phyloP scores from a whole-genome alignment of 1,140 invertebrate genomes.

The Drosophila mauritiana region DNA sequence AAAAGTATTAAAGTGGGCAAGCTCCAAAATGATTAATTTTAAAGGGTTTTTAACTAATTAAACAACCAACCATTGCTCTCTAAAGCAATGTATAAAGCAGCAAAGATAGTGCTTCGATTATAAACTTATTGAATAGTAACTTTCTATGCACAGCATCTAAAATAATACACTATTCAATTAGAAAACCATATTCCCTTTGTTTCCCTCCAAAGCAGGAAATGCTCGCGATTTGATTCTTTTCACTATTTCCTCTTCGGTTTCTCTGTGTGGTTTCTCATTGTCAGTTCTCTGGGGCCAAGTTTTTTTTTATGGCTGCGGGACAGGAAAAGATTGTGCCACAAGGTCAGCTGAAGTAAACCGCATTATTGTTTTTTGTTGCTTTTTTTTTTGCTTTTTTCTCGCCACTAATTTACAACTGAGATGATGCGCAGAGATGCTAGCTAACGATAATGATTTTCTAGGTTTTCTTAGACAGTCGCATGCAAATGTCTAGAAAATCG shows the following conservation, averaged over 20 bases:
- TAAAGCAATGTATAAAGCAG: too few relatives aligned
- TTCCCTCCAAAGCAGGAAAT: constrained; percentile 49
- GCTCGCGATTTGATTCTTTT: constrained; percentile 44
- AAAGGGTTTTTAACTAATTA: not conserved
- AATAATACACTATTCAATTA: not conserved
- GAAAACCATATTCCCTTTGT: not conserved
- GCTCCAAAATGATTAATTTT: too few relatives aligned
- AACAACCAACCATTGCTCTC: too few relatives aligned
- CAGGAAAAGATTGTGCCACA: constrained; percentile 52
- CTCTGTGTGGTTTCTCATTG: constrained; percentile 67
- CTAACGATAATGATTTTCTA: constrained; percentile 41
- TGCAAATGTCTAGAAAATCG: constrained; percentile 1
- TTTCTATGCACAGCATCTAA: too few relatives aligned
- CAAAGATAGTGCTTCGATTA: not conserved
- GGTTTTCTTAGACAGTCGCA: constrained; percentile 16
- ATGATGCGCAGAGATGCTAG: constrained; percentile 40
- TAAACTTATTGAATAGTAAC: too few relatives aligned
- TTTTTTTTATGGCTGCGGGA: constrained; percentile 28
- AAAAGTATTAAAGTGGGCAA: too few relatives aligned
- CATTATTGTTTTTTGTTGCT: constrained; percentile 30
- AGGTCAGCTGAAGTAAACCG: constrained; percentile 65
- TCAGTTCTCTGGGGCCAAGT: constrained; percentile 36
- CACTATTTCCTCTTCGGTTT: constrained; percentile 33
- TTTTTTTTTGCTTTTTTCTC: constrained; percentile 27
- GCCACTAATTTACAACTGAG: constrained; percentile 39